Conservation (phyloP, 2,113 vertebrate genomes). For the Pteruthius melanotis region DNA sequence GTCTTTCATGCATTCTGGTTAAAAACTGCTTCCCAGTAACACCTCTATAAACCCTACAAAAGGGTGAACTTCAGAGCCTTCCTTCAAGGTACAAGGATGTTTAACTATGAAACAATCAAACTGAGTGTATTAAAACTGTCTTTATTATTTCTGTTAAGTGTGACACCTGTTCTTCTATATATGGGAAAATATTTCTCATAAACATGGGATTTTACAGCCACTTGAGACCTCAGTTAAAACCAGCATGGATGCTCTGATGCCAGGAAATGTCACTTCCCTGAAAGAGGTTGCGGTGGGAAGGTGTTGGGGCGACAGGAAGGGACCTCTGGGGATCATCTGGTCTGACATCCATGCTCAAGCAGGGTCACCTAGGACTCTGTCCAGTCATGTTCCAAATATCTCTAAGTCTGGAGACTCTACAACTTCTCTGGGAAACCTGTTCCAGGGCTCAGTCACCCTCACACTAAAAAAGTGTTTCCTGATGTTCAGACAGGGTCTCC, state of each 20-base stretch:
- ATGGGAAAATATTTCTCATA: neutral
- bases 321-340: neutral
- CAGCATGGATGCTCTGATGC: neutral
- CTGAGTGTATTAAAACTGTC: neutral
- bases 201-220: neutral
- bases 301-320: too few species aligned
- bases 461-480: neutral
- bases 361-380: neutral
- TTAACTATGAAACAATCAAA: neutral
- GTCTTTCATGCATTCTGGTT: neutral
- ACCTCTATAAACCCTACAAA: neutral
- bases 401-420: neutral
- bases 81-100: neutral
- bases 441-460: neutral
- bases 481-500: neutral
- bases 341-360: rapidly evolving
- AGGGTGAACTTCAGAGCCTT: neutral
- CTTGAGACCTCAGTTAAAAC: neutral
- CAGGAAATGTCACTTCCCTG: neutral
- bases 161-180: neutral
- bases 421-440: neutral
- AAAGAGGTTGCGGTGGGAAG: neutral
- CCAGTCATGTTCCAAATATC: neutral
- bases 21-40: neutral
- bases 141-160: neutral